Evolutionary conservation across 2,888 invertebrate species (phyloP), one percentile per base, ranked within the genome.

Genomic region (Cistogaster globosa): DNA sequence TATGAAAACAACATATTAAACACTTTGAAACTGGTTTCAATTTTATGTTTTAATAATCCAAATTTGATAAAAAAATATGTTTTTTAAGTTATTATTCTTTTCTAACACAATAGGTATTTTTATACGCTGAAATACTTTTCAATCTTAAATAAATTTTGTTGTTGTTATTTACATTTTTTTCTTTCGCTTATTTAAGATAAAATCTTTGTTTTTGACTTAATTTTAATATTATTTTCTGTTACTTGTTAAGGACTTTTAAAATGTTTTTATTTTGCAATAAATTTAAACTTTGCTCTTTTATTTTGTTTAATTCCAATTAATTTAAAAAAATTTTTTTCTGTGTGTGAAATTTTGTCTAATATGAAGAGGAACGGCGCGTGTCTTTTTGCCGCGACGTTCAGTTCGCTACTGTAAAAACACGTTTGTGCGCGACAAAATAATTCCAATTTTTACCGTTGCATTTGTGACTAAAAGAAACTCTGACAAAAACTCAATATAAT

Each of bases 331-430:
- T 58, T 83, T 76, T 76, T 82, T 26, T 58, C 4, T 42, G 11
- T 42, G 7, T 74, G 58, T 83, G 51, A 76, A 77, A 68, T 67
- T 67, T 83, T 79, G 55, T 71, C 62, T 78, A 63, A 55, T 78
- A 38, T 78, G n/a, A 69, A 67, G 18, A 78, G 86, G 88, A 88
- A 90, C 91, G 90, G 88, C 91, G 90, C 91, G 91, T 90, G 91
- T 92, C 91, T 90, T 91, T 89, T 92, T 92, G 90, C 91, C 91
- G 91, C 92, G 93, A 92, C 92, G 92, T 90, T 90, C 90, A 88
- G 87, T 90, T 92, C 91, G 92, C 91, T 90, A 92, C 91, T 92
- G 85, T 85, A 82, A 71, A 81, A 85, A 79, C 78, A 85, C 85
- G 85, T 85, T 85, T 90, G 89, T 89, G 90, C 89, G 90, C 88